Evolutionary conservation across 35 echinoderm and acorn worm species (phyloP).

Genomic region (Lytechinus pictus): DNA sequence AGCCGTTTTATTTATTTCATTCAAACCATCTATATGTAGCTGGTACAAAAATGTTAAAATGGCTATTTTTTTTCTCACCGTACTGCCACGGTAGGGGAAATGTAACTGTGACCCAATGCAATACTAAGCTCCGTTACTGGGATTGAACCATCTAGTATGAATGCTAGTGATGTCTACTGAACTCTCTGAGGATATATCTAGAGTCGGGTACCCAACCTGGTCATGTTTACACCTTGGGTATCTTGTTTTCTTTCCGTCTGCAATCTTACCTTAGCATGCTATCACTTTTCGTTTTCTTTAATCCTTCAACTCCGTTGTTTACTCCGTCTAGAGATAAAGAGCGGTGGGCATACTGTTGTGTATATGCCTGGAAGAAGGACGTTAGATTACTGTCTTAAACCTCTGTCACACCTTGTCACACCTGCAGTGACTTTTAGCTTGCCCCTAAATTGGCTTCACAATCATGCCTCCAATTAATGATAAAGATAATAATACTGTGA

Average conservation of each 20-base stretch:
- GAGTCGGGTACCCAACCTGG: neutral
- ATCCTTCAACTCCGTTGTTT: neutral
- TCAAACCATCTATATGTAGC: too few species aligned
- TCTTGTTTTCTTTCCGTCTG: neutral
- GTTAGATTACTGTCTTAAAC: neutral
- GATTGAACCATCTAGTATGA: too few species aligned
- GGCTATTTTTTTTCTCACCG: too few species aligned
- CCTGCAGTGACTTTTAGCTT: too few species aligned
- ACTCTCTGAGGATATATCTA: neutral
- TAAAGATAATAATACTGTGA: too few species aligned
- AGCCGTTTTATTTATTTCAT: too few species aligned
- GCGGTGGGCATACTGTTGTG: neutral
- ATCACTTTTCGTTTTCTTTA: neutral
- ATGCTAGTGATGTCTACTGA: too few species aligned
- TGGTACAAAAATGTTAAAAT: too few species aligned
- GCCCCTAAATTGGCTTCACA: too few species aligned
- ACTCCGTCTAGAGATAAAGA: neutral
- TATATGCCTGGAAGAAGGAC: neutral
- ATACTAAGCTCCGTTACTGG: neutral
- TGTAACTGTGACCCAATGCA: too few species aligned
- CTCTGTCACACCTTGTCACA: too few species aligned
- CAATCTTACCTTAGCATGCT: neutral
- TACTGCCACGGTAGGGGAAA: neutral
- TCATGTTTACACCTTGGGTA: neutral
- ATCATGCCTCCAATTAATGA: too few species aligned